A percentile compares a stretch with the other conserved stretches of the same genome.
phyloP scores from a whole-genome alignment of 2,797 vertebrate genomes.

The Notoglanidium macrostoma region DNA sequence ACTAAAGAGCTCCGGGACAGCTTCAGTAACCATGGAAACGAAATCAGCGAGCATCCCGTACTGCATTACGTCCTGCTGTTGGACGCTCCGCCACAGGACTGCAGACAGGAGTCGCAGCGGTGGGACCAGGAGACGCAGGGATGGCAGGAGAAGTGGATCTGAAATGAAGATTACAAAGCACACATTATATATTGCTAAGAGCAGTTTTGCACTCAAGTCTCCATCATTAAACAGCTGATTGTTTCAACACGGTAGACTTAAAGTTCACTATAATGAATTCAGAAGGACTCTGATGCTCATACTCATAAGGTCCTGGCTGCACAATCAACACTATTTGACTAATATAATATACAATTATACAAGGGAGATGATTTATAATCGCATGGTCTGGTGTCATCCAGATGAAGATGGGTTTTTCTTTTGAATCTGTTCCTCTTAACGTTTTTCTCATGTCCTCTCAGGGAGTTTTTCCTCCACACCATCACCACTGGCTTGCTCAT shows the following conservation, averaged over 20 bases:
- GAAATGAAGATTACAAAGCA: not conserved
- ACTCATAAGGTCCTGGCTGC: not conserved
- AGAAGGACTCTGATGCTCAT: not conserved
- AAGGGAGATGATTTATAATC: not conserved
- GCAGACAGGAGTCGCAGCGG: constrained; percentile 69
- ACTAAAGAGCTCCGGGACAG: constrained; percentile 68
- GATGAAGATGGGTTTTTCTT: not conserved
- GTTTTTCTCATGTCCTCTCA: not conserved
- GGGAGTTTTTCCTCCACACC: too few relatives aligned
- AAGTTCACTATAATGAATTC: not conserved
- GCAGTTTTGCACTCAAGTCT: not conserved
- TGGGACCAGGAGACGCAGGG: constrained; percentile 67
- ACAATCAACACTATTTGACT: not conserved
- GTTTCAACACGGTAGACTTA: not conserved
- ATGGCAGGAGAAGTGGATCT: constrained; percentile 57
- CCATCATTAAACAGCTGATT: not conserved
- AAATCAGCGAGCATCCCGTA: constrained; percentile 70
- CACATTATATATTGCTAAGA: too few relatives aligned
- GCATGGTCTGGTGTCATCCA: not conserved
- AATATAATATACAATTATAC: not conserved
- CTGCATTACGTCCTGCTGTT: constrained; percentile 63
- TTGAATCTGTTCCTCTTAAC: not conserved
- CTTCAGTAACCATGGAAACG: constrained; percentile 62
- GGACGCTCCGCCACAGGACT: constrained; percentile 62
- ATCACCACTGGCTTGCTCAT: not conserved